Base-by-base conservation (phyloP, 2,888 invertebrate genomes). In the Drosophila longiperda region DNA sequence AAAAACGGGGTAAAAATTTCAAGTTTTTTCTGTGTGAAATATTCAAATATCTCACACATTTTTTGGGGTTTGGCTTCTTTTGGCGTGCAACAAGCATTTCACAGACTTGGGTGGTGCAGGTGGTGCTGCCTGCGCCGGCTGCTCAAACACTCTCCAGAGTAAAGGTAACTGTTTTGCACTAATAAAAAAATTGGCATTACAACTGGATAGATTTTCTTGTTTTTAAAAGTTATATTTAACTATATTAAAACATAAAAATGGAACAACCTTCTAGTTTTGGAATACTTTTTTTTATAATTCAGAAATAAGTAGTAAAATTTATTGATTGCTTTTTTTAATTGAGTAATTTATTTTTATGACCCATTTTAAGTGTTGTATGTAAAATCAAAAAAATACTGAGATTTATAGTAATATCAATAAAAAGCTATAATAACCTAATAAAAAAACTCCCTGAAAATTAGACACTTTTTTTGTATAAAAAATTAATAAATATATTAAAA, bases 101-200 rank as follows among this genome's bases (percentile, higher is more conserved):
- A 3, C 12, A 12, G n/a, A 1, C 20, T 15, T 65, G 68, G 53
- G n/a, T 50, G 65, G 26, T 72, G 75, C 87, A 84, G 82, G 85
- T 89, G 83, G 60, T 58, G 34, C 65, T 72, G 68, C 63, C 73
- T 75, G 50, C 75, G 54, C 52, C 6, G 26, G 49, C 17, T 23
- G 36, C 65, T 57, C 72, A 75, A 75, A 50, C 34, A 64, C 64
- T 81, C 89, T 81, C 84, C 26, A 20, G 84, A 73, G 82, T 36
- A 42, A 5, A 23, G 66, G 52, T 33, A 34, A 45, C 7, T 20
- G 45, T 2, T 20, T 2, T 15, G 45, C 3, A 4, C n/a, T 9
- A 5, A 5, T n/a, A 9, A 8, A 38, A 38, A 17, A 29, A 8
- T 8, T 4, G 17, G 8, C 8, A 8, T 8, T 3, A 38, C 0